phyloP scores from a whole-genome alignment of 2,797 vertebrate genomes.

The Nasua narica region DNA sequence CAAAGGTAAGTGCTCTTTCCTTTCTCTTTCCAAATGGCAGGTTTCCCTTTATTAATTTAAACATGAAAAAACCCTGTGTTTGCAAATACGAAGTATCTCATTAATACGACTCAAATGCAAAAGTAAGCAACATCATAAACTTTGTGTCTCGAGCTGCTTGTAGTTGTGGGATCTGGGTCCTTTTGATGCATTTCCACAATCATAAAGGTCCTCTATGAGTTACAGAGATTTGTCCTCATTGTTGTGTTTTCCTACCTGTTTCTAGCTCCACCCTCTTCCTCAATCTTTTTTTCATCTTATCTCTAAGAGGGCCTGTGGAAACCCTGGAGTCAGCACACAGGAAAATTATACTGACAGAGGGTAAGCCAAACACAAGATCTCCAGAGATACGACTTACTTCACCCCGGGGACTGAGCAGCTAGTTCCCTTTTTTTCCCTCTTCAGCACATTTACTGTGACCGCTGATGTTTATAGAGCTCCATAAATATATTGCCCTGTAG shows the following conservation, averaged over 20 bases:
- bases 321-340: background rate
- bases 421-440: background rate
- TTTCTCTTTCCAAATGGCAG: slow-evolving; percentile 35
- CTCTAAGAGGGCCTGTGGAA: slow-evolving; percentile 21
- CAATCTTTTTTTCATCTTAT: background rate
- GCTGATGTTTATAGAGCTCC: background rate
- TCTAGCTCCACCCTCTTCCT: slow-evolving; percentile 13
- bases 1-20: slow-evolving; percentile 89
- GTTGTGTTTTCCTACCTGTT: slow-evolving; percentile 37
- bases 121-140: background rate
- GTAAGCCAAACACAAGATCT: background rate
- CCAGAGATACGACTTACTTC: background rate
- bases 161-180: background rate
- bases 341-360: background rate
- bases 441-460: background rate
- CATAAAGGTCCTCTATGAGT: background rate
- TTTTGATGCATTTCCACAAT: background rate
- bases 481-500: background rate
- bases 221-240: background rate
- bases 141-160: background rate
- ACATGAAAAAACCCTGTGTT: background rate
- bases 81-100: background rate
- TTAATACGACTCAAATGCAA: background rate
- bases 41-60: background rate
- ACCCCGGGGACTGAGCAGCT: background rate